Conservation (phyloP, 1,140 invertebrate genomes). For the Aphelinus certus region DNA sequence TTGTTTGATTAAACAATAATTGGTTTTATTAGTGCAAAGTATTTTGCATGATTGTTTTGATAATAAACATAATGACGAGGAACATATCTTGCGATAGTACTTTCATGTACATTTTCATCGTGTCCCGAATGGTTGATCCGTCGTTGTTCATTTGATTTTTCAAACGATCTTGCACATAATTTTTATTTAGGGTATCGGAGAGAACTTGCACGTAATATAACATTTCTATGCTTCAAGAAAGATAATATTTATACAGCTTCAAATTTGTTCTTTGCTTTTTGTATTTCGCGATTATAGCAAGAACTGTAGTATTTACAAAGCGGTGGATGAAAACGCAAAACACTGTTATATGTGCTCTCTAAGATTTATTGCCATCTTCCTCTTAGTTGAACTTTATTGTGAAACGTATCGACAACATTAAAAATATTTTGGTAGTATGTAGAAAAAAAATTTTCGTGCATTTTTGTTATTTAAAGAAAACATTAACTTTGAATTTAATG, state of each 20-base stretch:
- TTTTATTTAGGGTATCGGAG: not conserved
- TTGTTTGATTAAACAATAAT: not conserved
- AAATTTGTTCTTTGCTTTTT: conserved; percentile 24
- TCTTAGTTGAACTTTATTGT: too few species aligned
- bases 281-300: conserved; percentile 2
- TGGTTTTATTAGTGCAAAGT: conserved; percentile 4
- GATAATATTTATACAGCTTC: conserved; percentile 19
- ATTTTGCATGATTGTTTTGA: conserved; percentile 26
- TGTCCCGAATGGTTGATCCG: conserved; percentile 21
- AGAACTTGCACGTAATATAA: conserved; percentile 26
- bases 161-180: conserved; percentile 27
- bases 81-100: conserved; percentile 15
- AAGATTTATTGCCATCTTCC: too few species aligned
- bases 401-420: too few species aligned
- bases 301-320: too few species aligned
- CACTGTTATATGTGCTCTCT: too few species aligned
- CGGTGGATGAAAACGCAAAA: not conserved
- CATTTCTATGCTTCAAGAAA: conserved; percentile 17
- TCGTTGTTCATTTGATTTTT: conserved; percentile 19
- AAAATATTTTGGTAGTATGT: too few species aligned
- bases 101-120: conserved; percentile 27
- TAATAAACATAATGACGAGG: not conserved
- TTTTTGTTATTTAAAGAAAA: too few species aligned
- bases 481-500: too few species aligned
- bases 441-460: too few species aligned